Base-by-base conservation (phyloP, 2,888 invertebrate genomes). In the Philhelius pedissequus region DNA sequence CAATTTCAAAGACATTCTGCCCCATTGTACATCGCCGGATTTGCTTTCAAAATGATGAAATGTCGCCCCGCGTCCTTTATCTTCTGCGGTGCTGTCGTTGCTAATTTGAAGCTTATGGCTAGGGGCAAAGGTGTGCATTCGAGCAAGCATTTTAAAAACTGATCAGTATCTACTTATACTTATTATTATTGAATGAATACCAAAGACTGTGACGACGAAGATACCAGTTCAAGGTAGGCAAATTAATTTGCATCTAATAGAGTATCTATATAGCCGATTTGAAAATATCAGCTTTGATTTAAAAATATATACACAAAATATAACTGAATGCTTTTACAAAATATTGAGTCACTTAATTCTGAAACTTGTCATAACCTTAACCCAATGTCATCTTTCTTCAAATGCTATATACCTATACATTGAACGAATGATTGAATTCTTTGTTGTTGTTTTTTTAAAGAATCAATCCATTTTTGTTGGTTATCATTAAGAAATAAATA, bases 191-290 rank as follows among this genome's bases (percentile, higher is more conserved):
- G n/a, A n/a, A n/a, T n/a, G 32, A 32, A 18, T 50, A 45, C 58
- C 25, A 64, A 70, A 45, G 38, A 58, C 48, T 38, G 22, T 52
- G 74, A 75, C 45, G 64, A 66, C 48, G 30, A 22, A 40, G 22
- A 76, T 76, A 50, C 52, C 58, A 81, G 77, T 77, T 81, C 69
- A 76, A 81, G 80, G 81, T 71, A 77, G 66, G 35, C 30, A 71
- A 60, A 66, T 18, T 25, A 56, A 54, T 81, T 77, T 58, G 70
- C 77, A 77, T 82, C 32, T 38, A 45, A n/a, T 18, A 11, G 35
- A 38, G 22, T 30, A 25, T n/a, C n/a, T n/a, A n/a, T n/a, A 30
- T 0, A 32, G 38, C 5, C 5, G 15, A 60, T 20, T 8, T 20
- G 20, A 48, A n/a, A 20, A 45, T 27, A 30, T 43, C 20, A 32